These are phyloP conservation scores for Melitaea athalia DNA, from an alignment of 2,888 invertebrate species.

Conservation along the genomic window DNA sequence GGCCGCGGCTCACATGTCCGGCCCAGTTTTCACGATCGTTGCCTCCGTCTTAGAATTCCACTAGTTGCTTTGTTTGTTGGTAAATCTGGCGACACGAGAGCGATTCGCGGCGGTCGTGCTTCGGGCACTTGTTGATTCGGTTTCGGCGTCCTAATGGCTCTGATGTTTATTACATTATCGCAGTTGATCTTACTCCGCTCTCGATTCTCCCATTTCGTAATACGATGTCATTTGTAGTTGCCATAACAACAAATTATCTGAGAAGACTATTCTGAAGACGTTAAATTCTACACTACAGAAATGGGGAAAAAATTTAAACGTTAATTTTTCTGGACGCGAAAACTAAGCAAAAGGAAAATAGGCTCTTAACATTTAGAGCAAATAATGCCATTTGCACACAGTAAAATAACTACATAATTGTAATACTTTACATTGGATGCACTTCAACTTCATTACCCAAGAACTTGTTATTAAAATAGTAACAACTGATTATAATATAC, in stretches of 20 bases:
- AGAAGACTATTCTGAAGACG: neutral
- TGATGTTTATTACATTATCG: slow-evolving; percentile 3
- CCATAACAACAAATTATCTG: neutral
- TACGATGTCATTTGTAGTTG: neutral
- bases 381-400: slow-evolving; percentile 1
- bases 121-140: slow-evolving; percentile 31
- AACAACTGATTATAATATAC: neutral
- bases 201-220: neutral
- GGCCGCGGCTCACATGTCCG: slow-evolving; percentile 80
- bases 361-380: neutral
- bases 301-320: too few relatives aligned
- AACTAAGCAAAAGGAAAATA: neutral
- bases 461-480: neutral
- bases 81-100: slow-evolving; percentile 45
- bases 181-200: neutral
- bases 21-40: slow-evolving; percentile 76
- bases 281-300: neutral
- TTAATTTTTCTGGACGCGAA: neutral
- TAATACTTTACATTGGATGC: neutral
- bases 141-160: slow-evolving; percentile 14
- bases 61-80: slow-evolving; percentile 73
- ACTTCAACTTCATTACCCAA: neutral
- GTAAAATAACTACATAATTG: neutral
- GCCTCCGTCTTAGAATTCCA: slow-evolving; percentile 60
- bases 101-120: slow-evolving; percentile 39